Conservation (phyloP, 1,140 invertebrate species). For the Leptoteleia sp. region DNA sequence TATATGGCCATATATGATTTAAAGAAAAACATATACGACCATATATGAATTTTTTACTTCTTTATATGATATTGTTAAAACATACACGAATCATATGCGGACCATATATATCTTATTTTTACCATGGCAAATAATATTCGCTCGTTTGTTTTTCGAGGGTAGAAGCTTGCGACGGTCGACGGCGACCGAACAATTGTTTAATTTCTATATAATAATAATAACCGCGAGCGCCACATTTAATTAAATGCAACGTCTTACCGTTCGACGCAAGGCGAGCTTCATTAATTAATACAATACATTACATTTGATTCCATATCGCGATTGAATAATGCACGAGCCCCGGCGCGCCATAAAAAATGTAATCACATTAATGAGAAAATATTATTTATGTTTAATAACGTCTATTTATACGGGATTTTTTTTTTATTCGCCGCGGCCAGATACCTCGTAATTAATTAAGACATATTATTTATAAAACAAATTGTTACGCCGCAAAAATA, state of each 20-base stretch:
- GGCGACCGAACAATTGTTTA: slow-evolving; percentile 13
- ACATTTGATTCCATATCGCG: slow-evolving; percentile 33
- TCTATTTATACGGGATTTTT: slow-evolving; percentile 36
- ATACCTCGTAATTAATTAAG: slow-evolving; percentile 47
- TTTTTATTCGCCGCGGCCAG: slow-evolving; percentile 3
- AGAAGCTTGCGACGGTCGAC: no score
- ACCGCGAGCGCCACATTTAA: no score
- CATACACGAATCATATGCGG: no score
- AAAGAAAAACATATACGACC: no score
- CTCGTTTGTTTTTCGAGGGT: no score
- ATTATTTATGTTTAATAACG: slow-evolving; percentile 50
- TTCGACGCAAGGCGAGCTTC: slow-evolving; percentile 5
- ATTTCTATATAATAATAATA: slow-evolving; percentile 16
- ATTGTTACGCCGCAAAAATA: slow-evolving; percentile 36
- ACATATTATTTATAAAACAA: slow-evolving; percentile 46
- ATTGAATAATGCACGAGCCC: slow-evolving; percentile 22
- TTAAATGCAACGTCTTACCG: slow-evolving; percentile 42
- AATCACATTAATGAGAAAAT: slow-evolving; percentile 53
- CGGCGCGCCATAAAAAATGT: slow-evolving; percentile 34
- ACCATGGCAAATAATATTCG: no score
- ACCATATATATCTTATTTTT: no score
- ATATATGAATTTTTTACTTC: no score
- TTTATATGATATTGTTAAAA: no score
- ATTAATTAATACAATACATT: slow-evolving; percentile 51
- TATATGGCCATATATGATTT: no score